Evolutionary conservation across 2,113 vertebrate species (phyloP).

Genomic region (Stigmatopora nigra): DNA sequence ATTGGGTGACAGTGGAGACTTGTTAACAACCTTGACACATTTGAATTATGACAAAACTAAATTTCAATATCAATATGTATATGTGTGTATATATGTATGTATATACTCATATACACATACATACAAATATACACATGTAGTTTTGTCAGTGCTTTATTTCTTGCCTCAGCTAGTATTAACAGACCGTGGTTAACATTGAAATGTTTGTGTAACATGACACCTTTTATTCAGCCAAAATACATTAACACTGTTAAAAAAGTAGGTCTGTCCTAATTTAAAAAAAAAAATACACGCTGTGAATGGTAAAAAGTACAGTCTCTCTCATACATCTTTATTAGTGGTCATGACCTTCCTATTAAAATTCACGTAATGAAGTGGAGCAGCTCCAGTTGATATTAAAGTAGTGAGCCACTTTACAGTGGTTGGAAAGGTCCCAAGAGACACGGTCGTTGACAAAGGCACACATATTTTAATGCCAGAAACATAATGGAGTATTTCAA

Average conservation of each 20-base stretch:
- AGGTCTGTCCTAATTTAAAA: conserved; percentile 45
- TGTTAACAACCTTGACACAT: too few species aligned
- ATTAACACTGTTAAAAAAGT: conserved; percentile 26
- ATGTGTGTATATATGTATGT: too few species aligned
- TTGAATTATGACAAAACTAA: too few species aligned
- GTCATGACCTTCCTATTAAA: conserved; percentile 28
- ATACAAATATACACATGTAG: too few species aligned
- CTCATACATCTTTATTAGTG: conserved; percentile 16
- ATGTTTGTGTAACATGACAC: conserved; percentile 4
- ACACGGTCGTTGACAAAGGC: conserved; percentile 3
- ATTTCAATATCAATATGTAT: too few species aligned
- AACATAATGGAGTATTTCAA: background rate
- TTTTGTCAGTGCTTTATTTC: conserved; percentile 14
- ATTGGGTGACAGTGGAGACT: too few species aligned
- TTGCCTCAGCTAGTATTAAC: background rate
- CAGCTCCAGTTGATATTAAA: conserved; percentile 2
- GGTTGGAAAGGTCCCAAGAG: conserved; percentile 1
- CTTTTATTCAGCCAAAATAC: conserved; percentile 22
- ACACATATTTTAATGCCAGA: background rate
- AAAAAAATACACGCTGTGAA: conserved; percentile 18
- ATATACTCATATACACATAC: too few species aligned
- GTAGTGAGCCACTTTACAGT: background rate
- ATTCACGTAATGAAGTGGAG: conserved; percentile 13
- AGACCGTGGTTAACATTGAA: conserved; percentile 17
- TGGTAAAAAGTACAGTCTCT: conserved; percentile 5